These are phyloP conservation scores for Atopsyche davidsoni DNA, from an alignment of 1,140 invertebrate species.

Conservation along the genomic window DNA sequence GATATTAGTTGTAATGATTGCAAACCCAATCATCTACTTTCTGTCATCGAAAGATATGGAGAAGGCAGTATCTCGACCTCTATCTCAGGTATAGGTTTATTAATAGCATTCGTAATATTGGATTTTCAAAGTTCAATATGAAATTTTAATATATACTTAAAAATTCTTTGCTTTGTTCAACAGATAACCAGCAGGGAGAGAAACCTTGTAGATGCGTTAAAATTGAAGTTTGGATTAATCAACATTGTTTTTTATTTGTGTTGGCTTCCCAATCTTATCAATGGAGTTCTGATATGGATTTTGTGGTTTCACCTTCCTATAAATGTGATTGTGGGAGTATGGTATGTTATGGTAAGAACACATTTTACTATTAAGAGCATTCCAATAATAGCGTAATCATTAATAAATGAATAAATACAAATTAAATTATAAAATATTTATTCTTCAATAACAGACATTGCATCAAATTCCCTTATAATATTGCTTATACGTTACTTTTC, in stretches of 20 bases:
- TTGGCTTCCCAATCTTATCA: constrained; percentile 75
- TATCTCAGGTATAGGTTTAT: constrained; percentile 43
- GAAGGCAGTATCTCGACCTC: constrained; percentile 53
- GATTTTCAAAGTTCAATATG: not conserved
- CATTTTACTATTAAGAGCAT: not conserved
- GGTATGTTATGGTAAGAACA: constrained; percentile 74
- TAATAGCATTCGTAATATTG: not conserved
- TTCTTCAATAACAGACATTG: no score
- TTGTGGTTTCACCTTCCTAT: constrained; percentile 67
- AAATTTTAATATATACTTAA: constrained; percentile 2
- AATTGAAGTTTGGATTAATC: constrained; percentile 68
- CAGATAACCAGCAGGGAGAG: constrained; percentile 67
- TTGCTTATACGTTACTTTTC: no score
- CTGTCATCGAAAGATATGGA: constrained; percentile 59
- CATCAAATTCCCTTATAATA: no score
- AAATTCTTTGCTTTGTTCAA: constrained; percentile 34
- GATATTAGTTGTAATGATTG: constrained; percentile 66
- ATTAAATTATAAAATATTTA: not conserved
- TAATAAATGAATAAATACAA: not conserved
- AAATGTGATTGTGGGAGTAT: constrained; percentile 60
- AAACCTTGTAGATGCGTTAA: constrained; percentile 61
- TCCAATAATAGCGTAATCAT: not conserved
- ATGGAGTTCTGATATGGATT: constrained; percentile 68
- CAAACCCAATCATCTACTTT: constrained; percentile 67
- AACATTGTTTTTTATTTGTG: constrained; percentile 74